A percentile compares a stretch with the other conserved stretches of the same genome.
Conservation (phyloP, 2,888 invertebrate species). For the Panopea generosa region DNA sequence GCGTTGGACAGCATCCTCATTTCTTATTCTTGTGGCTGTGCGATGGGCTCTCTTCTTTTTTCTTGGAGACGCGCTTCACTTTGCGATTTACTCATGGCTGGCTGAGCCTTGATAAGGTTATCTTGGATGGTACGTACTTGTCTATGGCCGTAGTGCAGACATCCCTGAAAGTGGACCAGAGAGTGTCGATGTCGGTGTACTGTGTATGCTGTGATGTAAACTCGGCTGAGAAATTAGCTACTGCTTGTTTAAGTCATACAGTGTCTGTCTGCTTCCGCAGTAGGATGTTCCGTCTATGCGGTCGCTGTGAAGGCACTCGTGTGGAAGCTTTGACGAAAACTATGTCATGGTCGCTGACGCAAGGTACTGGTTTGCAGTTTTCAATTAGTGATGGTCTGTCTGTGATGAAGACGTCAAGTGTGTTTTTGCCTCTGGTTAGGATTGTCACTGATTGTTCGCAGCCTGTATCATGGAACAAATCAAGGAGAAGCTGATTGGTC, state of each 20-base stretch:
- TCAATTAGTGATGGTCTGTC: too few species aligned
- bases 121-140: too few species aligned
- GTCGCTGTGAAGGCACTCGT: not conserved
- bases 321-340: not conserved
- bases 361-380: conserved; percentile 13
- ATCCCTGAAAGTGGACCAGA: conserved; percentile 11
- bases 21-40: too few species aligned
- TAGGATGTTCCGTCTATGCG: not conserved
- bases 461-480: conserved; percentile 18
- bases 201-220: not conserved
- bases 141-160: too few species aligned
- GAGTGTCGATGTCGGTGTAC: too few species aligned
- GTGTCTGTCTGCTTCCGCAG: too few species aligned
- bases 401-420: conserved; percentile 26
- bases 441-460: conserved; percentile 25
- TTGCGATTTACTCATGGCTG: too few species aligned
- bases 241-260: conserved; percentile 7
- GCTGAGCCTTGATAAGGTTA: too few species aligned
- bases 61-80: too few species aligned
- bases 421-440: conserved; percentile 16
- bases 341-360: conserved; percentile 23
- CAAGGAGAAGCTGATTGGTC: not conserved
- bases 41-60: too few species aligned
- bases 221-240: not conserved
- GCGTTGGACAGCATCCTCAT: too few species aligned